Conservation (phyloP, 2,888 invertebrate genomes). For the Liodrosophila aerea region DNA sequence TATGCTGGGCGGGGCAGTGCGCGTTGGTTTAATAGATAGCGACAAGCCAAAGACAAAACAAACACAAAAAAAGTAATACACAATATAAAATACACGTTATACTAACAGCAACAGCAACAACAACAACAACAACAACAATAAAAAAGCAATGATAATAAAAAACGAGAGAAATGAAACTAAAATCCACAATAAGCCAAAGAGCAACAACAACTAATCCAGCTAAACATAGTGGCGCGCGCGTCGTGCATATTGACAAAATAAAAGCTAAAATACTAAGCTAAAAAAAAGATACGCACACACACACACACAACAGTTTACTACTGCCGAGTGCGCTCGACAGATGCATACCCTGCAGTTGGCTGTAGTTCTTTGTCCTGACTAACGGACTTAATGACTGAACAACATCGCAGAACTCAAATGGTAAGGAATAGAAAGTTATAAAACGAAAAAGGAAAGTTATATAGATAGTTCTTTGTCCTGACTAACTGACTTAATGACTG, state of each 20-base stretch:
- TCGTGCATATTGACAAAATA: conserved; percentile 48
- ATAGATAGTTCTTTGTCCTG: no score
- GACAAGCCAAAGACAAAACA: conserved; percentile 51
- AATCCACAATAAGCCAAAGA: conserved; percentile 55
- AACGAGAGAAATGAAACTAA: conserved; percentile 39
- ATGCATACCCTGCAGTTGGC: not conserved
- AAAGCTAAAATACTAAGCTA: conserved; percentile 13
- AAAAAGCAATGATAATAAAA: not conserved
- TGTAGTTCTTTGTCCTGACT: no score
- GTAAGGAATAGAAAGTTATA: no score
- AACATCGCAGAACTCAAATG: no score
- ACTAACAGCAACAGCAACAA: conserved; percentile 13
- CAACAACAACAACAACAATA: conserved; percentile 6
- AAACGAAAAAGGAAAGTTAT: no score
- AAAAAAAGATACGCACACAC: conserved; percentile 5
- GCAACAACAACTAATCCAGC: conserved; percentile 51
- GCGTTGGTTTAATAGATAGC: conserved; percentile 46
- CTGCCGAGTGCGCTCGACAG: no score
- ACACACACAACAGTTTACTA: no score
- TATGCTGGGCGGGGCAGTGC: conserved; percentile 36
- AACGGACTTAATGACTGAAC: no score
- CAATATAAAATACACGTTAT: conserved; percentile 44
- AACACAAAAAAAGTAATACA: conserved; percentile 11
- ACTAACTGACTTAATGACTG: no score
- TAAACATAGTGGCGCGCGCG: no score